Evolutionary conservation across 2,888 invertebrate species (phyloP).

Genomic region (Coecobrya sp.): DNA sequence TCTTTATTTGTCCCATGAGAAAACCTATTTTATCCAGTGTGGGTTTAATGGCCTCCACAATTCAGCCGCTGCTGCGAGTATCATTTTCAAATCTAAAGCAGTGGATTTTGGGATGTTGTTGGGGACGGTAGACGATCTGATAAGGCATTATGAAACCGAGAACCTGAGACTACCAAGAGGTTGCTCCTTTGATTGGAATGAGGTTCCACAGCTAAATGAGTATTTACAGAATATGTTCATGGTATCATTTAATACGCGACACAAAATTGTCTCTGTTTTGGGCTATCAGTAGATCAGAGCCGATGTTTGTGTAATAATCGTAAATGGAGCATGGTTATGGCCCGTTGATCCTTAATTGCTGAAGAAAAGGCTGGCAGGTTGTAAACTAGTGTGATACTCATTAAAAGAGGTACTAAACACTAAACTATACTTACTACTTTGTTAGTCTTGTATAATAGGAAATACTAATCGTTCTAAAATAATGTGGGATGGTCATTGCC

Average conservation of each 20-base stretch:
- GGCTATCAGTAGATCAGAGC: background rate
- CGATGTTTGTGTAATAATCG: slow-evolving; percentile 33
- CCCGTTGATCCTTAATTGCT: slow-evolving; percentile 74
- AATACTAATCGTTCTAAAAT: slow-evolving; percentile 6
- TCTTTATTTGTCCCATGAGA: slow-evolving; percentile 66
- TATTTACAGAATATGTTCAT: slow-evolving; percentile 1
- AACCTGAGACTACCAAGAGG: background rate
- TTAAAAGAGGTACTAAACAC: slow-evolving; percentile 32
- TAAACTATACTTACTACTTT: slow-evolving; percentile 14
- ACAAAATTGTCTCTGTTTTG: background rate
- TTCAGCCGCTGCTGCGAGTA: background rate
- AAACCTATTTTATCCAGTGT: slow-evolving; percentile 48
- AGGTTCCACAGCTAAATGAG: slow-evolving; percentile 26
- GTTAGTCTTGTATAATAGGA: background rate
- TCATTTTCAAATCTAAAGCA: background rate
- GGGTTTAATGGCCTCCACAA: slow-evolving; percentile 4
- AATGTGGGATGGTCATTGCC: slow-evolving; percentile 76
- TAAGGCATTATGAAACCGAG: too few relatives aligned
- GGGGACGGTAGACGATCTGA: too few relatives aligned
- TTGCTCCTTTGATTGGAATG: slow-evolving; percentile 18
- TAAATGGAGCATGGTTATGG: slow-evolving; percentile 65
- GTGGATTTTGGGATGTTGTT: background rate
- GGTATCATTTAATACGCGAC: background rate
- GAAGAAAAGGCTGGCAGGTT: background rate
- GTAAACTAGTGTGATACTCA: slow-evolving; percentile 55